Conservation (phyloP, 2,113 vertebrate genomes). For the Daboia siamensis region DNA sequence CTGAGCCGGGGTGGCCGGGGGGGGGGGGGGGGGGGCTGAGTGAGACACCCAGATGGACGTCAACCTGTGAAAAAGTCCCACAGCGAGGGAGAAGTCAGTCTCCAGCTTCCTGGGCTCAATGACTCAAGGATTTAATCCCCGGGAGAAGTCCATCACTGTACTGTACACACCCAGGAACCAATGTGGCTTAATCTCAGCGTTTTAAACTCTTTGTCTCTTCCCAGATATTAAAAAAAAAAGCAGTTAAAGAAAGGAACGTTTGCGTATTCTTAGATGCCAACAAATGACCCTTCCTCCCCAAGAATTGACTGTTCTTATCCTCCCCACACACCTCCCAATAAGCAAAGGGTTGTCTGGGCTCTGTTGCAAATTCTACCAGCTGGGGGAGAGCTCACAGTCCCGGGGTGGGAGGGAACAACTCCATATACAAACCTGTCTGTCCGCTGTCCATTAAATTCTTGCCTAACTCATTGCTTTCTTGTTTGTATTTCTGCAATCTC, state of each 20-base stretch:
- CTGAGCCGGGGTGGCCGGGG: slow-evolving; percentile 38
- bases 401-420: not conserved
- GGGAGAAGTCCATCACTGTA: slow-evolving; percentile 6
- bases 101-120: not conserved
- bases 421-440: not conserved
- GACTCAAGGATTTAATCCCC: slow-evolving; percentile 26
- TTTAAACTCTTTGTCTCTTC: not conserved
- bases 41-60: slow-evolving; percentile 23
- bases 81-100: not conserved
- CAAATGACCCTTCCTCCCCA: slow-evolving; percentile 38
- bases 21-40: not conserved
- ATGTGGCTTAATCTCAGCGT: not conserved
- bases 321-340: not conserved
- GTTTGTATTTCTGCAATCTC: not conserved
- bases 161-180: not conserved
- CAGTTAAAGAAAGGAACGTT: slow-evolving; percentile 27
- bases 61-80: not conserved
- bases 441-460: slow-evolving; percentile 47
- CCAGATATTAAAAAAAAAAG: slow-evolving; percentile 34
- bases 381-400: not conserved
- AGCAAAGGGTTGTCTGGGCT: not conserved
- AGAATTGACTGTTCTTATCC: not conserved
- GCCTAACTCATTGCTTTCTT: slow-evolving; percentile 43
- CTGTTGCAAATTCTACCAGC: slow-evolving; percentile 7
- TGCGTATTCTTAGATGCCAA: slow-evolving; percentile 54